Evolutionary conservation across 1,140 invertebrate species (phyloP), one percentile per base, ranked within the genome.

Genomic region (Melipona quadrifasciata): DNA sequence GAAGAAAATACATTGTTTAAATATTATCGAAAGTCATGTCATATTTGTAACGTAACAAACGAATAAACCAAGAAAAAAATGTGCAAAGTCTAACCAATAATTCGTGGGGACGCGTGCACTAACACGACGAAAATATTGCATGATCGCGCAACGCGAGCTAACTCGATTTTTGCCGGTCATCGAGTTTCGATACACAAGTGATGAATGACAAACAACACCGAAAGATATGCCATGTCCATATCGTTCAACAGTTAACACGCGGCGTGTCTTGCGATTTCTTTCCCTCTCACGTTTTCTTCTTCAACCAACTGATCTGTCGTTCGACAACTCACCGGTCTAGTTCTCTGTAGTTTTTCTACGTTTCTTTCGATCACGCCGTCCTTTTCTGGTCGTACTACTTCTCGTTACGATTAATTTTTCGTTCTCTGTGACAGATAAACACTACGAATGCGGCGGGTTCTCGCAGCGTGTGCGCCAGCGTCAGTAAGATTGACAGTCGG

Each of bases 401-500:
- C 57, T 27, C 70, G 77, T 80, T 80, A 67, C 8, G 17, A 73
- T 14, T 58, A 84, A 79, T 84, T 80, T 80, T 70, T 53, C 19
- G 31, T 67, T 80, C 17, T 64, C 64, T 84, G 2, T 85, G 87
- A 89, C 86, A 85, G 85, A 89, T 89, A 89, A 89, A 89, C 86
- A 89, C 81, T 85, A 84, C 83, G 70, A 84, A 80, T 84, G 83
- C 83, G 83, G 83, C 83, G 83, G 83, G 77, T 84, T 73, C 78
- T 81, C 86, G 77, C 65, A 77, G 64, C 73, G 85, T 87, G 80
- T 86, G 80, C 87, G 79, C 85, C 67, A 87, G 87, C 89, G 89
- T 90, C 87, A 86, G 85, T 90, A 86, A 86, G 85, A 90, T 90
- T 91, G 90, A 91, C 90, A 91, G 90, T 90, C 88, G 88, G 82